Base-by-base conservation (phyloP, 2,113 vertebrate genomes). In the Hystrix brachyura region DNA sequence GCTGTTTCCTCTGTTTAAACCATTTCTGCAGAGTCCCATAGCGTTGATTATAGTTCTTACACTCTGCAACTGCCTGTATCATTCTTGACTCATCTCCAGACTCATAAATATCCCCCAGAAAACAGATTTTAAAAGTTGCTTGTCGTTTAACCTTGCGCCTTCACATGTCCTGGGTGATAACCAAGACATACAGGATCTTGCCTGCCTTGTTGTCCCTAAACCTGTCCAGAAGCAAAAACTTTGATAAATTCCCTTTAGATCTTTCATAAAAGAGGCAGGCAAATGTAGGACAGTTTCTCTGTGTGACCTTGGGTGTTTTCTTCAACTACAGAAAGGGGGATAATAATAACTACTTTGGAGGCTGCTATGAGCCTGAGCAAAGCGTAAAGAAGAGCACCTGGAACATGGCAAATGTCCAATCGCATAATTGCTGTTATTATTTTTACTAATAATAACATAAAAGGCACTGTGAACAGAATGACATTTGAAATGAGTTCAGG, bases 21-120 rank as follows among this genome's bases (percentile, higher is more conserved):
- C 3, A 0, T 97, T 97, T 96, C 91, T 95, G 59, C 95, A 29
- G 94, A 97, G 38, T 87, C 55, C 64, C 27, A 53, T 9, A 27
- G 87, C 0, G 7, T 53, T 98, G 96, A 98, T 97, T 97, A 97
- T 91, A 98, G 98, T 81, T 86, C 90, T 98, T 87, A 80, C 5
- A 55, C 48, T 87, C 86, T 55, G 90, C 84, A 87, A 79, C 87
- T 55, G 84, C 29, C 51, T 97, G 86, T 95, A 94, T 87, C 89
- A 76, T 87, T 93, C 94, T 91, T 97, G 95, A 97, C 90, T 96
- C 97, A 98, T 87, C 96, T 96, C 90, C 93, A 94, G 89, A 87
- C 32, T 74, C 87, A 90, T 95, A 97, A 96, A 98, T 92, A 97
- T 84, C 92, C 84, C 14, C 9, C 25, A 91, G 87, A 84, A 97